Evolutionary conservation across 2,888 invertebrate species (phyloP).

Genomic region (Heterodera filipjevi): DNA sequence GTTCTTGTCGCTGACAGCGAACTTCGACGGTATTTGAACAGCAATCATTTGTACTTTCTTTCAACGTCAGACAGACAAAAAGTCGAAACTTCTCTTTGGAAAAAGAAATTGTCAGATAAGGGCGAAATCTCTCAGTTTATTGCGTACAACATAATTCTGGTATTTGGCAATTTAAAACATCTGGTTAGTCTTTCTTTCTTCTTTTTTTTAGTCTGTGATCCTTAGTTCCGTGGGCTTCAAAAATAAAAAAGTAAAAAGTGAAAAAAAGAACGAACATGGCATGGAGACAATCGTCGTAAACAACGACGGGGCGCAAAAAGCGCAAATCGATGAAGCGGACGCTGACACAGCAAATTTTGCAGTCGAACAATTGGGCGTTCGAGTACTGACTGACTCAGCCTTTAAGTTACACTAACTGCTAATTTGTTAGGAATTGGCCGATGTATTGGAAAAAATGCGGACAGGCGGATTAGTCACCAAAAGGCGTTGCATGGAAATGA

Average conservation of each 20-base stretch:
- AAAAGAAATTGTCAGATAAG: slow-evolving; percentile 39
- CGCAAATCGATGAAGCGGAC: slow-evolving; percentile 22
- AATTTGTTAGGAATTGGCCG: slow-evolving; percentile 28
- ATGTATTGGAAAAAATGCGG: slow-evolving; percentile 45
- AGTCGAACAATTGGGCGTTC: slow-evolving; percentile 14
- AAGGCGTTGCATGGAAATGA: not conserved
- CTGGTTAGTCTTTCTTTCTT: not conserved
- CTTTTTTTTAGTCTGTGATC: slow-evolving; percentile 44
- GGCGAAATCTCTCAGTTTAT: slow-evolving; percentile 51
- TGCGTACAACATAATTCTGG: slow-evolving; percentile 52
- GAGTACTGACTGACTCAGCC: not conserved
- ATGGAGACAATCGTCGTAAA: slow-evolving; percentile 15
- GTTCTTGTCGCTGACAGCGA: slow-evolving; percentile 35
- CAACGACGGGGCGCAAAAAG: not conserved
- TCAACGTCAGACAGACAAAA: slow-evolving; percentile 27
- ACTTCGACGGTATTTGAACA: slow-evolving; percentile 37
- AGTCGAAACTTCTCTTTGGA: slow-evolving; percentile 35
- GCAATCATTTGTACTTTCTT: slow-evolving; percentile 26
- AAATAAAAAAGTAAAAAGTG: not conserved
- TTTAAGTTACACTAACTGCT: not conserved
- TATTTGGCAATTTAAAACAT: not conserved
- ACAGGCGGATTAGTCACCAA: slow-evolving; percentile 54
- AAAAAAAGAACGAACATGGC: not conserved
- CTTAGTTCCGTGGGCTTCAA: slow-evolving; percentile 28
- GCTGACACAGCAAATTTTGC: slow-evolving; percentile 14